phyloP scores from a whole-genome alignment of 2,113 vertebrate species.

The Formicarius rufipectus region DNA sequence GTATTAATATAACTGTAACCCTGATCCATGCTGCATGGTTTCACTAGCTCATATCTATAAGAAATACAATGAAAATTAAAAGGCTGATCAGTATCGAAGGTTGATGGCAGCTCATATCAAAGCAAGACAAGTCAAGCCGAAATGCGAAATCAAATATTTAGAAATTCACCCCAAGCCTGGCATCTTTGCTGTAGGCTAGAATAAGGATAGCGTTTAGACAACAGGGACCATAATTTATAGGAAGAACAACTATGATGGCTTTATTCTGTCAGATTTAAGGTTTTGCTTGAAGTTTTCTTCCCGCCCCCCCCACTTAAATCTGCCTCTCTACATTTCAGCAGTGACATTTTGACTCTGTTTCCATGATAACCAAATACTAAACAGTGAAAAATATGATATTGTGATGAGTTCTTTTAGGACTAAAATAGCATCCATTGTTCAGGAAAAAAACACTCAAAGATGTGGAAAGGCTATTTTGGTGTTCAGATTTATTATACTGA shows the following conservation, averaged over 20 bases:
- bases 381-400: not conserved
- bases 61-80: not conserved
- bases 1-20: not conserved
- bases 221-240: not conserved
- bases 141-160: not conserved
- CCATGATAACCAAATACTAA: conserved; percentile 17
- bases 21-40: not conserved
- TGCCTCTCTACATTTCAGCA: not conserved
- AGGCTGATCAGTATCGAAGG: not conserved
- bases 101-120: not conserved
- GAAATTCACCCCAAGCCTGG: not conserved
- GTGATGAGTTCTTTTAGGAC: not conserved
- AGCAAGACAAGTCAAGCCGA: not conserved
- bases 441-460: not conserved
- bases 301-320: not conserved
- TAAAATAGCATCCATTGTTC: conserved; percentile 33
- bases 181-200: not conserved
- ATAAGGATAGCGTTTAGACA: not conserved
- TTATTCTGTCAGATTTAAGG: not conserved
- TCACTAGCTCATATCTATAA: not conserved
- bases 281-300: not conserved
- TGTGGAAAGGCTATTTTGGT: not conserved
- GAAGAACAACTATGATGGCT: not conserved
- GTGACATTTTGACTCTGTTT: conserved; percentile 16
- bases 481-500: not conserved